These are phyloP conservation scores for Ispidina lecontei DNA, from an alignment of 2,797 vertebrate species.

Conservation along the genomic window DNA sequence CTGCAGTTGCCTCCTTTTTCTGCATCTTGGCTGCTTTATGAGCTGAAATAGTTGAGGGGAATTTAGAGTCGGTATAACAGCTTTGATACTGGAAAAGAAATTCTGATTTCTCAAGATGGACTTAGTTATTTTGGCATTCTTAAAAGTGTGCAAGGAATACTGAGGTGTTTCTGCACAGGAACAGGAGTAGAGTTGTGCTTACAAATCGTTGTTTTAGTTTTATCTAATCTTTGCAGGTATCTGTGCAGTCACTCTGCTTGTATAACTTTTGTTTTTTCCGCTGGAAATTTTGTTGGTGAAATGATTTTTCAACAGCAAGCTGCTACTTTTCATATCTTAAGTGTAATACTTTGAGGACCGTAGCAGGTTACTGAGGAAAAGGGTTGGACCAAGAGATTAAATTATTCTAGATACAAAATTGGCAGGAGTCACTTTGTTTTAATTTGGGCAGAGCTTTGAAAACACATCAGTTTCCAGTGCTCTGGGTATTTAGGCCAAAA, in stretches of 20 bases:
- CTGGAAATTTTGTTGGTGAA: background rate
- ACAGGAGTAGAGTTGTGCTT: background rate
- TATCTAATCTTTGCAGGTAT: background rate
- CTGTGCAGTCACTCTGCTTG: background rate
- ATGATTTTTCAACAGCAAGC: background rate
- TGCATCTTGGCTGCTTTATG: background rate
- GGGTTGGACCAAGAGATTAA: background rate
- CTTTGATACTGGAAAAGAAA: background rate
- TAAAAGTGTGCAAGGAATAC: background rate
- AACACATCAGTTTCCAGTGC: background rate
- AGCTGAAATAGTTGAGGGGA: background rate
- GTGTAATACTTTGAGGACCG: background rate
- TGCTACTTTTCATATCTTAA: background rate
- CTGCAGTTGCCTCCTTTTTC: background rate
- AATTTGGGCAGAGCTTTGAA: background rate
- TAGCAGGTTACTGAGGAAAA: background rate
- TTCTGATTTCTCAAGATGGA: background rate
- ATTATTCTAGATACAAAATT: background rate
- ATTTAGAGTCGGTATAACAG: background rate
- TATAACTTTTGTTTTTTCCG: background rate
- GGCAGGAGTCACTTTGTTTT: background rate
- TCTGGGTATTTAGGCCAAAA: background rate
- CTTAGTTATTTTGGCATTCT: background rate
- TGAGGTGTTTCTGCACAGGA: background rate
- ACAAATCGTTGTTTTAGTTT: background rate